A percentile compares a stretch with the other conserved stretches of the same genome.
Evolutionary conservation across 2,888 invertebrate species (phyloP).

Genomic region (Octodonta nipae): DNA sequence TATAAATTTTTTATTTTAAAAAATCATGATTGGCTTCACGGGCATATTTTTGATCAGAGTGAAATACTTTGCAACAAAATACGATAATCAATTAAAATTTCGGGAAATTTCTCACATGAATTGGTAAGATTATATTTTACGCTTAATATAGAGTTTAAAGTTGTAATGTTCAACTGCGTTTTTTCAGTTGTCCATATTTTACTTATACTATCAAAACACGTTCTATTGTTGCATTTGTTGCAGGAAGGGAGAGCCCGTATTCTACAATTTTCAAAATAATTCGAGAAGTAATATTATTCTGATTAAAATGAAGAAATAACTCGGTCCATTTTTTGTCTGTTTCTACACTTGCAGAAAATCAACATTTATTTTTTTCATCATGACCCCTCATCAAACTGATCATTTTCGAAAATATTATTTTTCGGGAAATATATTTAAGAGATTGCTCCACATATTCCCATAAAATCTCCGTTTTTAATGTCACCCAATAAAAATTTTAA

Average conservation of each 20-base stretch:
- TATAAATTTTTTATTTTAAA: neutral
- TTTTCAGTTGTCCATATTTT: slow-evolving; percentile 1
- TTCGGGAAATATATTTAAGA: slow-evolving; percentile 1
- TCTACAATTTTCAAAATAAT: slow-evolving; percentile 1
- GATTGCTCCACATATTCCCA: too few relatives aligned
- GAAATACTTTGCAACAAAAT: slow-evolving; percentile 1
- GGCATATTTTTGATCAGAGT: neutral
- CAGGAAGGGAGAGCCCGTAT: neutral
- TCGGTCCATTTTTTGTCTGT: slow-evolving; percentile 1
- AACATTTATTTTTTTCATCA: neutral
- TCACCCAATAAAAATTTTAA: neutral
- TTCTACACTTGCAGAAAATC: slow-evolving; percentile 1
- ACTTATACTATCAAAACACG: neutral
- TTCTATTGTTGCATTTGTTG: slow-evolving; percentile 1
- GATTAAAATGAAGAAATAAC: slow-evolving; percentile 1
- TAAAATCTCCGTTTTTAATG: slow-evolving; percentile 1
- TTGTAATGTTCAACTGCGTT: slow-evolving; percentile 1
- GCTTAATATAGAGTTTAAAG: slow-evolving; percentile 1
- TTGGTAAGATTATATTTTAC: too few relatives aligned
- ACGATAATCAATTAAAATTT: too few relatives aligned
- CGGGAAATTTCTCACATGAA: too few relatives aligned
- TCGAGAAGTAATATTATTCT: neutral
- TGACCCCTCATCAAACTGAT: neutral
- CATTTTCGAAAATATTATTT: neutral
- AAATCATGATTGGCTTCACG: neutral